Evolutionary conservation across 2,797 vertebrate species (phyloP).

Genomic region (Scolopax bukidnonensis): DNA sequence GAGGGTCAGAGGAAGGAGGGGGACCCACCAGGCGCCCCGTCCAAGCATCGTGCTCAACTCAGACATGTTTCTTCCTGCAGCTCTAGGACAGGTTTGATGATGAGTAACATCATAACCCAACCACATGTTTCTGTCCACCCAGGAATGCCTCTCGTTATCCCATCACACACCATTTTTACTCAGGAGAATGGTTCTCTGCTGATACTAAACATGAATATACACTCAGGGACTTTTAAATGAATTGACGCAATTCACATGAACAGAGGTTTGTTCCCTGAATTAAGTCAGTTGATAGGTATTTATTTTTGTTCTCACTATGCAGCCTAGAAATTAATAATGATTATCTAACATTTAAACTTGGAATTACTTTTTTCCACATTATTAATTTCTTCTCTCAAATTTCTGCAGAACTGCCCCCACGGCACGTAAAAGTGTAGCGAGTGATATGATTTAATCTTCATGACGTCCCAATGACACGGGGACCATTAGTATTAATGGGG

Average conservation of each 20-base stretch:
- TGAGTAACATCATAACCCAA: background rate
- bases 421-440: accelerated
- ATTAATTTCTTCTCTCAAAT: background rate
- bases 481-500: background rate
- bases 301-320: background rate
- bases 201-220: accelerated
- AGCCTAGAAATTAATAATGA: background rate
- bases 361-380: constrained; percentile 6
- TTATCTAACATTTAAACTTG: background rate
- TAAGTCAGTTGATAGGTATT: background rate
- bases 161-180: background rate
- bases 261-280: background rate
- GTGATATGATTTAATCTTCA: background rate
- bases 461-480: background rate
- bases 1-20: background rate
- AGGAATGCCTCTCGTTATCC: background rate
- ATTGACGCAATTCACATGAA: background rate
- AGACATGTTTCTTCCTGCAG: background rate
- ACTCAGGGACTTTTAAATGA: background rate
- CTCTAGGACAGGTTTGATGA: background rate
- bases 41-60: background rate
- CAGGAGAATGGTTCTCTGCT: background rate
- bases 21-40: background rate
- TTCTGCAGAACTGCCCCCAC: background rate
- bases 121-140: accelerated